Base-by-base conservation (phyloP, 30 jellyfish, hydroid and myxozoan genomes). In the Chironex yamaguchii region DNA sequence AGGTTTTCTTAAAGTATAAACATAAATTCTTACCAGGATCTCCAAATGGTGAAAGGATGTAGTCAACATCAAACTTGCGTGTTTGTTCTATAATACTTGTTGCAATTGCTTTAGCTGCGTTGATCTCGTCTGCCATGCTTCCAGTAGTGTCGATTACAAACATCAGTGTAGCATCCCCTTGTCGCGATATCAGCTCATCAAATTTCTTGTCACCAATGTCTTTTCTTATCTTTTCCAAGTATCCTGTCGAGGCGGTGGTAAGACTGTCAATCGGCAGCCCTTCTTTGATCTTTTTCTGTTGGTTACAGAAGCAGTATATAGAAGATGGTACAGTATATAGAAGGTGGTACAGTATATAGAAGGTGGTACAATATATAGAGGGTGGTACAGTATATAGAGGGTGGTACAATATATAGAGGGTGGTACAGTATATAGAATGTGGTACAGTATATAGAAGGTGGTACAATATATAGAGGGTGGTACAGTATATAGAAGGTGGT, bases 141-240 rank as follows among this genome's bases (percentile, higher is more conserved):
- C 98, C 96, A 52, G 98, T 91, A 1, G 96, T 77, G 34, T 91
- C 98, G 50, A 91, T 69, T 24, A 83, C 94, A 74, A 91, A 91
- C 91, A 91, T 91, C 48, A 91, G 71, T 0, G 98, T 84, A 0
- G 96, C 96, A 63, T 84, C 96, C 14, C 98, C 98, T 23, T 85
- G 82, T 73, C 76, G 79, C 2, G 96, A 87, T 42, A 91, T 64
- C 6, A 91, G 87, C 48, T 85, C 93, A 4, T 85, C 86, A 49
- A 69, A 91, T 20, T 76, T 90, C 58, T 90, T 85, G 20, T 87
- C 87, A 20, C 98, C 98, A 30, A 91, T 76, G 22, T 51, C 79
- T 30, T 31, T 54, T 64, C 74, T 91, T 48, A 91, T 81, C 29
- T 84, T 69, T 21, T 81, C 89, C 76, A 91, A 49, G 72, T 53